phyloP scores from a whole-genome alignment of 2,113 vertebrate species.

The Myocastor coypus region DNA sequence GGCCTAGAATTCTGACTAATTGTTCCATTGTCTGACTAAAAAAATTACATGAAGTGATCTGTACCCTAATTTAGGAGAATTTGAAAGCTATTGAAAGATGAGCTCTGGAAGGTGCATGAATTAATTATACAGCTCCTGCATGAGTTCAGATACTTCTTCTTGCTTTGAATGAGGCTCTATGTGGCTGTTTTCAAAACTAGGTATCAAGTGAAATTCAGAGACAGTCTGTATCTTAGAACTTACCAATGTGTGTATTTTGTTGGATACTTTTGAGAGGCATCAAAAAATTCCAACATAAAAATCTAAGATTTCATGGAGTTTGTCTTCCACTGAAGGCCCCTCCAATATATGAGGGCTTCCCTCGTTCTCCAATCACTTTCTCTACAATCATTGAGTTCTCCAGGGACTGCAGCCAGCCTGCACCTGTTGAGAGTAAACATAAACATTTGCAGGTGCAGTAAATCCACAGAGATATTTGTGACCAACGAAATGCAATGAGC shows the following conservation, averaged over 20 bases:
- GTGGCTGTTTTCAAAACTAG: neutral
- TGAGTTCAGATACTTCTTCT: neutral
- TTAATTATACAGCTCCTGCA: neutral
- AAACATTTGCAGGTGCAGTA: neutral
- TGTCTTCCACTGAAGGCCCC: neutral
- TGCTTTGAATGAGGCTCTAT: neutral
- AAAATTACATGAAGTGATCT: neutral
- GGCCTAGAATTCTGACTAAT: neutral
- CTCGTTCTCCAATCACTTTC: neutral
- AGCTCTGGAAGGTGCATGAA: neutral
- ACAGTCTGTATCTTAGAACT: neutral
- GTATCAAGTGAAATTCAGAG: neutral
- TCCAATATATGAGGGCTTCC: neutral
- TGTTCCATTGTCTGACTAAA: neutral
- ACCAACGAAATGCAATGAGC: neutral
- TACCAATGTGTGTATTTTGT: neutral
- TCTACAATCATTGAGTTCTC: neutral
- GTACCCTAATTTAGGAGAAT: neutral
- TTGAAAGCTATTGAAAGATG: neutral
- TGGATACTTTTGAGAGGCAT: neutral
- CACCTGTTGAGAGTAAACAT: neutral
- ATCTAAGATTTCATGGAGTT: neutral
- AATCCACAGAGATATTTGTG: neutral
- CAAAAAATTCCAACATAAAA: neutral
- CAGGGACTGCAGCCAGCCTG: neutral